These are phyloP conservation scores for Drusus annulatus DNA, from an alignment of 1,140 invertebrate species.

Conservation along the genomic window DNA sequence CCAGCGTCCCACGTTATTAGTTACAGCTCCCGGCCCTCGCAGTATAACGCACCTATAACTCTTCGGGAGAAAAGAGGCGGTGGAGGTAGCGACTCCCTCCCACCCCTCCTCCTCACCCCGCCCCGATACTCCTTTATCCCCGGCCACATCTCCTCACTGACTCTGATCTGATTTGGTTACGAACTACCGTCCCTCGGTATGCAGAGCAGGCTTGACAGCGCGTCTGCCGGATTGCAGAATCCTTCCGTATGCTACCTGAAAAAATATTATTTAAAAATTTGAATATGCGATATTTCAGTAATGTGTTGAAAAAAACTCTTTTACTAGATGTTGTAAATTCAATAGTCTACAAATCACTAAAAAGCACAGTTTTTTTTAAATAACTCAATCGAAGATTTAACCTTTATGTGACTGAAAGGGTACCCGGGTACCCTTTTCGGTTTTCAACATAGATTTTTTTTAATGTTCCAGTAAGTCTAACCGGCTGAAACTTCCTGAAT, in stretches of 20 bases:
- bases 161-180: conserved; percentile 44
- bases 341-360: too few relatives aligned
- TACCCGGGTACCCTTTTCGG: too few relatives aligned
- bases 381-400: too few relatives aligned
- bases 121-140: conserved; percentile 13
- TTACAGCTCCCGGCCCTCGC: background rate
- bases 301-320: too few relatives aligned
- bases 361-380: too few relatives aligned
- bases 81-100: background rate
- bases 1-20: background rate
- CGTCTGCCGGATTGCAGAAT: conserved; percentile 20
- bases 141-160: conserved; percentile 24
- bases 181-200: conserved; percentile 22
- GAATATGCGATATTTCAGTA: too few relatives aligned
- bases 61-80: conserved; percentile 7
- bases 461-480: too few relatives aligned
- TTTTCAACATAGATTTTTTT: too few relatives aligned
- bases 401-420: too few relatives aligned
- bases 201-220: conserved; percentile 31
- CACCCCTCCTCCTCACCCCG: background rate
- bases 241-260: conserved; percentile 12
- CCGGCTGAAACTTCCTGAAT: too few relatives aligned
- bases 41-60: too few relatives aligned
- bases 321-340: too few relatives aligned
- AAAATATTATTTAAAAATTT: background rate